phyloP scores from a whole-genome alignment of 2,888 invertebrate species.

The Crepidodera aurea region DNA sequence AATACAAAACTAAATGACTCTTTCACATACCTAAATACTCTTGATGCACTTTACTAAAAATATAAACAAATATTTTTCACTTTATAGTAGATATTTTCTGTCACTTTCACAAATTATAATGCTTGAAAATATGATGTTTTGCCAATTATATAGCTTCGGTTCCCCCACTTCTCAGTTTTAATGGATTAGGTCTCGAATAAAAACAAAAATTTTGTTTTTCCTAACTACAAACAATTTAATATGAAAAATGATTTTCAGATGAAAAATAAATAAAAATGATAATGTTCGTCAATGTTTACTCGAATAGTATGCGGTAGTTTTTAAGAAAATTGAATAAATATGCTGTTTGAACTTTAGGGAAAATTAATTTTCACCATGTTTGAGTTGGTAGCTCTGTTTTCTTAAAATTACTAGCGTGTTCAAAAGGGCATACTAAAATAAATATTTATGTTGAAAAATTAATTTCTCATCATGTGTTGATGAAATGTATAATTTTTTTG shows the following conservation, averaged over 20 bases:
- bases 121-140: background rate
- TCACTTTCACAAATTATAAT: background rate
- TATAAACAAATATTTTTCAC: background rate
- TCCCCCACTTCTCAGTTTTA: constrained; percentile 14
- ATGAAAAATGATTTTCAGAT: background rate
- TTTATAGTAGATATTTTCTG: background rate
- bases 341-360: background rate
- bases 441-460: too few relatives aligned
- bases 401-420: background rate
- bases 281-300: background rate
- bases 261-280: constrained; percentile 7
- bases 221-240: constrained; percentile 12
- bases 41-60: background rate
- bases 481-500: too few relatives aligned
- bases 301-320: background rate
- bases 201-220: constrained; percentile 16
- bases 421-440: too few relatives aligned
- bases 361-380: background rate
- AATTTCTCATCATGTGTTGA: too few relatives aligned
- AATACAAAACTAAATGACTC: too few relatives aligned
- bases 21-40: constrained; percentile 3
- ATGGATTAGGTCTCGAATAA: constrained; percentile 1
- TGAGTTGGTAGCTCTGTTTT: constrained; percentile 11
- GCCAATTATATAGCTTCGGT: constrained; percentile 23
- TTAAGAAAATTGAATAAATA: constrained; percentile 13